Evolutionary conservation across 1,140 invertebrate species (phyloP).

Genomic region (Pseudoatta argentina): DNA sequence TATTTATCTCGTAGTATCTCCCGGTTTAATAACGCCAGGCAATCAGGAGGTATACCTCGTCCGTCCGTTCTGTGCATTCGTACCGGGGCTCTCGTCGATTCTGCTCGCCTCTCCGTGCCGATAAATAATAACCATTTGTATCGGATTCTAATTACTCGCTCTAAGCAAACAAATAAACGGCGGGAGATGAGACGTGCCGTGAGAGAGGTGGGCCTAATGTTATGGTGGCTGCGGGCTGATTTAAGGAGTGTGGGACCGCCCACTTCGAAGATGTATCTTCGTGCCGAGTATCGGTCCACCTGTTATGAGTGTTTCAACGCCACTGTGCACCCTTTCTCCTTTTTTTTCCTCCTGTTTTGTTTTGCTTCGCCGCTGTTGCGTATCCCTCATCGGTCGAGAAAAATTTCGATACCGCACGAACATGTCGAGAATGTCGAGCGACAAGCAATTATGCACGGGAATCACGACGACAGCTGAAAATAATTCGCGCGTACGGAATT

Average conservation of each 20-base stretch:
- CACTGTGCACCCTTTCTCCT: conserved; percentile 67
- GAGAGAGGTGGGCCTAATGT: conserved; percentile 79
- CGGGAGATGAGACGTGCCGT: conserved; percentile 61
- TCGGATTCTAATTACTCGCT: conserved; percentile 86
- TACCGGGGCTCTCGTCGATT: conserved; percentile 30
- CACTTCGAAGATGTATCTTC: conserved; percentile 83
- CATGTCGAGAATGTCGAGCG: not conserved
- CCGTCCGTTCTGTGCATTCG: conserved; percentile 44
- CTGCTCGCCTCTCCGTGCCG: conserved; percentile 63
- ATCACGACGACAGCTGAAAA: conserved; percentile 17
- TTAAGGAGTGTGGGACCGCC: conserved; percentile 86
- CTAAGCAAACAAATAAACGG: conserved; percentile 86
- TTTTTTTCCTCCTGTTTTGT: not conserved
- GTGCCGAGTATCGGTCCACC: conserved; percentile 77
- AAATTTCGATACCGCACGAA: conserved; percentile 38
- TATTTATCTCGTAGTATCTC: conserved; percentile 78
- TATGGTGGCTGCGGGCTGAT: conserved; percentile 83
- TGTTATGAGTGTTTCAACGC: conserved; percentile 82
- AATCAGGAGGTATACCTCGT: conserved; percentile 76
- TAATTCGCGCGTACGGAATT: conserved; percentile 24
- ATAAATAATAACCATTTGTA: conserved; percentile 86
- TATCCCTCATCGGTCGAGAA: conserved; percentile 10
- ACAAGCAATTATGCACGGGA: not conserved
- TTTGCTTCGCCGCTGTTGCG: conserved; percentile 8
- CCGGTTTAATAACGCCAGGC: conserved; percentile 83